phyloP scores from a whole-genome alignment of 2,888 invertebrate genomes.

The Andrena camellia region DNA sequence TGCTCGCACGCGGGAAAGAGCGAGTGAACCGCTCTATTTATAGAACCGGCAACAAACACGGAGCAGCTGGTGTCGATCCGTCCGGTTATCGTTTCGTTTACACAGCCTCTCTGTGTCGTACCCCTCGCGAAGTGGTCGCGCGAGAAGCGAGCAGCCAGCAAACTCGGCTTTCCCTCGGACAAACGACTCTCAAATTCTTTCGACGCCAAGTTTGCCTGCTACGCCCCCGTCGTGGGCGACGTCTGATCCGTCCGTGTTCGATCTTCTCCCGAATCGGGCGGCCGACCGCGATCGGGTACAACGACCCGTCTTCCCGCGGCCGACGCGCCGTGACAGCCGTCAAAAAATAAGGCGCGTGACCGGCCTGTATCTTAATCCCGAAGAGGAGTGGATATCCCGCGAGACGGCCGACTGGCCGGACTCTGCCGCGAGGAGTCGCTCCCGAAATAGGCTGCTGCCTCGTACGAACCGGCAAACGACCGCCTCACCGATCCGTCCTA shows the following conservation, averaged over 20 bases:
- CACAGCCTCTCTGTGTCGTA: constrained; percentile 68
- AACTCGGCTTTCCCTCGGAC: constrained; percentile 10
- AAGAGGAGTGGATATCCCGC: constrained; percentile 60
- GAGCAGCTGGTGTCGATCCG: constrained; percentile 84
- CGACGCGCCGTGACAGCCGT: constrained; percentile 46
- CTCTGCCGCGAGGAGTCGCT: constrained; percentile 49
- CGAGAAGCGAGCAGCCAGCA: constrained; percentile 38
- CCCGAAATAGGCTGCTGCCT: constrained; percentile 75
- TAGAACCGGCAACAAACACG: constrained; percentile 82
- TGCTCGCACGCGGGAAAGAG: constrained; percentile 65
- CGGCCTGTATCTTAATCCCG: constrained; percentile 70
- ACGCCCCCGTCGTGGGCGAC: too few species aligned
- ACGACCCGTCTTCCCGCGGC: constrained; percentile 30
- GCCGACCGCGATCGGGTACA: constrained; percentile 10
- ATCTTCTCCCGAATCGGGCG: neutral
- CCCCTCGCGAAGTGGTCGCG: constrained; percentile 61
- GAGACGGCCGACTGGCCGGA: constrained; percentile 55
- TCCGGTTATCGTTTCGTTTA: constrained; percentile 80
- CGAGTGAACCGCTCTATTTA: constrained; percentile 78
- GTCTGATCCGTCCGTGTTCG: neutral
- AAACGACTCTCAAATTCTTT: constrained; percentile 7
- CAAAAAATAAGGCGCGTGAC: constrained; percentile 61
- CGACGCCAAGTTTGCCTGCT: neutral
- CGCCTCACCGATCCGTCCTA: constrained; percentile 84
- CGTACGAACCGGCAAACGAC: constrained; percentile 76